A percentile compares a stretch with the other conserved stretches of the same genome.
These are phyloP conservation scores for Diarsia dahlii DNA, from an alignment of 2,888 invertebrate genomes.

Conservation along the genomic window DNA sequence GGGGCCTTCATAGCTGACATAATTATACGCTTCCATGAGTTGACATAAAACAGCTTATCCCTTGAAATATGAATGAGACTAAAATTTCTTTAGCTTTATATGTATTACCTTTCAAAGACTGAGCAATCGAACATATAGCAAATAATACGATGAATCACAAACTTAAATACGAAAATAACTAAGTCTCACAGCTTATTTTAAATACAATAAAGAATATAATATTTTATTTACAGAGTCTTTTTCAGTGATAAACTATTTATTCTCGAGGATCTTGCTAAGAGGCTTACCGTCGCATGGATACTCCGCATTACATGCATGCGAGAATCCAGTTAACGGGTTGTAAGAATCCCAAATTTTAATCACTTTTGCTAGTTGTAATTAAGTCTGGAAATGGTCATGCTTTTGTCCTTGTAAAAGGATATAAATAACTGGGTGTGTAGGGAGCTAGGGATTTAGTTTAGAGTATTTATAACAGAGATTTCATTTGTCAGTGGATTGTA, in stretches of 20 bases:
- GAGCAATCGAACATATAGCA: background rate
- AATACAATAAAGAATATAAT: background rate
- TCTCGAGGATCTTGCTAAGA: slow-evolving; percentile 19
- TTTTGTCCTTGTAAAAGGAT: slow-evolving; percentile 16
- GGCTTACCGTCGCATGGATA: slow-evolving; percentile 26
- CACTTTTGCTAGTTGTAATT: slow-evolving; percentile 36
- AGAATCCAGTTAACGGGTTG: slow-evolving; percentile 3
- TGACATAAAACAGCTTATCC: background rate
- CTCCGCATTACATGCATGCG: slow-evolving; percentile 19
- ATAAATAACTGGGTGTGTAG: slow-evolving; percentile 35
- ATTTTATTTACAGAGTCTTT: background rate
- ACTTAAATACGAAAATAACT: background rate
- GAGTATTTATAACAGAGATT: slow-evolving; percentile 35
- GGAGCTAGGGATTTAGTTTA: slow-evolving; percentile 20
- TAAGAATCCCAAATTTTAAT: slow-evolving; percentile 31
- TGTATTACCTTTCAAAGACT: background rate
- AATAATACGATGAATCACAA: background rate
- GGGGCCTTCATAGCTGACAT: background rate
- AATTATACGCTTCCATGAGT: background rate
- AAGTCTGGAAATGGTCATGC: slow-evolving; percentile 27
- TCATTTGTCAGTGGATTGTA: background rate
- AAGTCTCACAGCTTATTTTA: background rate
- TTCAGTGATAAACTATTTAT: slow-evolving; percentile 12
- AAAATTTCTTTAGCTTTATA: background rate
- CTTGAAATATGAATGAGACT: background rate